These are phyloP conservation scores for Lytechinus variegatus DNA, from an alignment of 35 echinoderm and acorn worm genomes.

Conservation along the genomic window DNA sequence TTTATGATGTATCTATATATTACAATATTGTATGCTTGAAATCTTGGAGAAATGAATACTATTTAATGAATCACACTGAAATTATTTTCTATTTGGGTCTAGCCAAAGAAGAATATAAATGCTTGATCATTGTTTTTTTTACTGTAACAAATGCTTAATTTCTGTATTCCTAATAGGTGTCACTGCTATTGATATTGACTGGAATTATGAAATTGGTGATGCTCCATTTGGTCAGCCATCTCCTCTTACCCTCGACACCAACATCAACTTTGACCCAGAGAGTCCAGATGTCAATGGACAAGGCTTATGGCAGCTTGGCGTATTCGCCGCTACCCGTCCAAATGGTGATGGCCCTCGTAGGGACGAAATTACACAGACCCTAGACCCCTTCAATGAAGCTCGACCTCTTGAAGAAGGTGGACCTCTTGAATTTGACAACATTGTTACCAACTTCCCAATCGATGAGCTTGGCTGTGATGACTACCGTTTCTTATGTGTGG, in stretches of 20 bases:
- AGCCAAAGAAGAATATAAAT: not conserved
- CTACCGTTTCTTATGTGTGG: slow-evolving; percentile 73
- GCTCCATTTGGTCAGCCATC: slow-evolving; percentile 55
- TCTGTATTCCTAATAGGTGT: not conserved
- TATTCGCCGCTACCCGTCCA: slow-evolving; percentile 69
- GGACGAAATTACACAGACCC: slow-evolving; percentile 58
- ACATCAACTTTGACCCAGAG: slow-evolving; percentile 65
- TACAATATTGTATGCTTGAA: not conserved
- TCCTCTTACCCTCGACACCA: slow-evolving; percentile 68
- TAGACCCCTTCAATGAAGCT: slow-evolving; percentile 58
- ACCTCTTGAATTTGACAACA: slow-evolving; percentile 61
- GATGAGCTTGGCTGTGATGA: slow-evolving; percentile 74
- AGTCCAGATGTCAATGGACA: slow-evolving; percentile 59
- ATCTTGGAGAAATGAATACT: not conserved
- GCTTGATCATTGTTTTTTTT: not conserved
- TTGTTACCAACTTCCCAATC: slow-evolving; percentile 65
- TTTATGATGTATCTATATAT: not conserved
- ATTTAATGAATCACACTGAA: too few relatives aligned
- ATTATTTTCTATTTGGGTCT: not conserved
- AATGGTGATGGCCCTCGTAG: slow-evolving; percentile 60
- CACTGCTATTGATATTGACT: slow-evolving; percentile 48
- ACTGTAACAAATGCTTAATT: not conserved
- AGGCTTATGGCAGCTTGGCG: slow-evolving; percentile 82
- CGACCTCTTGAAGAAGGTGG: slow-evolving; percentile 60
- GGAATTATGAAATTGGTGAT: slow-evolving; percentile 27